Evolutionary conservation across 2,888 invertebrate genomes (phyloP).

Genomic region (Philopedon plagiatum): DNA sequence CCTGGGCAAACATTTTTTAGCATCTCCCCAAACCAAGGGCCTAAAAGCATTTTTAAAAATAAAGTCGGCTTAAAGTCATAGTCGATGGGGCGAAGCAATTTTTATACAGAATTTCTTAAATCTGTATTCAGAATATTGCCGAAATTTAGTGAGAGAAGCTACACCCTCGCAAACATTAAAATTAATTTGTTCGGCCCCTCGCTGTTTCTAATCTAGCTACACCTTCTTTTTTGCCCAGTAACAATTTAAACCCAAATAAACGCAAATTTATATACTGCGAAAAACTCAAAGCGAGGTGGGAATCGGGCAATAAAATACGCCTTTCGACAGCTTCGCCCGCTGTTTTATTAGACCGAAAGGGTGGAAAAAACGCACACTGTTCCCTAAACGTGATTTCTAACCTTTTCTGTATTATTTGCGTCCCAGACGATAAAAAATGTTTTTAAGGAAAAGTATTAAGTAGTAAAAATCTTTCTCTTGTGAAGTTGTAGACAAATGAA

Average conservation of each 20-base stretch:
- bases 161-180: too few species aligned
- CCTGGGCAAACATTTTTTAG: too few species aligned
- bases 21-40: too few species aligned
- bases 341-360: slow-evolving; percentile 22
- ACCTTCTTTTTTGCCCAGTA: not conserved
- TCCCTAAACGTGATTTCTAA: not conserved
- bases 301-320: slow-evolving; percentile 26
- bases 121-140: too few species aligned
- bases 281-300: not conserved
- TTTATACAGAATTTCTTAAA: too few species aligned
- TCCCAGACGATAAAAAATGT: not conserved
- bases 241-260: slow-evolving; percentile 10
- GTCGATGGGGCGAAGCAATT: too few species aligned
- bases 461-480: not conserved
- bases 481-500: not conserved
- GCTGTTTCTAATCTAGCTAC: not conserved
- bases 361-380: not conserved
- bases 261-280: slow-evolving; percentile 13
- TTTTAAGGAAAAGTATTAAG: not conserved
- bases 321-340: slow-evolving; percentile 21
- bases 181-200: not conserved
- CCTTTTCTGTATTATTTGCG: slow-evolving; percentile 6
- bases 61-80: too few species aligned
- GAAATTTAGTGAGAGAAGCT: too few species aligned
- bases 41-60: too few species aligned